Conservation (phyloP, 2,888 invertebrate species). For the Piscicola geometra region DNA sequence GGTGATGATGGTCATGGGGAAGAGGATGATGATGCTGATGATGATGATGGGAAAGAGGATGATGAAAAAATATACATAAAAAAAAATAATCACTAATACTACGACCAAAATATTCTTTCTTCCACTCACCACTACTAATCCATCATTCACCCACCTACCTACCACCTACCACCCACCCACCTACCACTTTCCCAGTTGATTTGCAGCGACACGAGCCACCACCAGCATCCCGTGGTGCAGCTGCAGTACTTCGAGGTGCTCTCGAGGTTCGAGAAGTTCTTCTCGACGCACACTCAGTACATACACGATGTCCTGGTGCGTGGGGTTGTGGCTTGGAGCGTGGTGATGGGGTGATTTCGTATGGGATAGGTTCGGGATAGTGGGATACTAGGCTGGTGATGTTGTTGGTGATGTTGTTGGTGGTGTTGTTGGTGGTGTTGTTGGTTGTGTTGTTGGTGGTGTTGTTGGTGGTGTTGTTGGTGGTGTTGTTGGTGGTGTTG, state of each 20-base stretch:
- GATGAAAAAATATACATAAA: too few species aligned
- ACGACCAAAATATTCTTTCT: background rate
- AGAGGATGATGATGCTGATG: background rate
- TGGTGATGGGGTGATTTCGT: too few species aligned
- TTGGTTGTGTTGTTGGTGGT: too few species aligned
- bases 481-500: too few species aligned
- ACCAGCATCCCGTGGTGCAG: constrained; percentile 57
- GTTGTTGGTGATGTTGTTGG: too few species aligned
- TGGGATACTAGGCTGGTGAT: background rate
- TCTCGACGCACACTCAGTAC: constrained; percentile 57
- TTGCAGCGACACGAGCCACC: constrained; percentile 57
- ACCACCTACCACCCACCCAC: too few species aligned
- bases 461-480: too few species aligned
- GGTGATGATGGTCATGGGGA: background rate
- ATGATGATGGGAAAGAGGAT: background rate
- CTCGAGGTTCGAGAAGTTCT: constrained; percentile 61
- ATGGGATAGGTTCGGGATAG: background rate
- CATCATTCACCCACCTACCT: too few species aligned
- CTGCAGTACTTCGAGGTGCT: constrained; percentile 60
- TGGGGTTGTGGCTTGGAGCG: too few species aligned
- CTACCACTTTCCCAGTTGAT: constrained; percentile 53
- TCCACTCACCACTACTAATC: too few species aligned
- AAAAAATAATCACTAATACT: too few species aligned
- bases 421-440: background rate
- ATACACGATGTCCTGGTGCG: constrained; percentile 57